A percentile compares a stretch with the other conserved stretches of the same genome.
Conservation (phyloP, 2,888 invertebrate species). For the Nezara viridula region DNA sequence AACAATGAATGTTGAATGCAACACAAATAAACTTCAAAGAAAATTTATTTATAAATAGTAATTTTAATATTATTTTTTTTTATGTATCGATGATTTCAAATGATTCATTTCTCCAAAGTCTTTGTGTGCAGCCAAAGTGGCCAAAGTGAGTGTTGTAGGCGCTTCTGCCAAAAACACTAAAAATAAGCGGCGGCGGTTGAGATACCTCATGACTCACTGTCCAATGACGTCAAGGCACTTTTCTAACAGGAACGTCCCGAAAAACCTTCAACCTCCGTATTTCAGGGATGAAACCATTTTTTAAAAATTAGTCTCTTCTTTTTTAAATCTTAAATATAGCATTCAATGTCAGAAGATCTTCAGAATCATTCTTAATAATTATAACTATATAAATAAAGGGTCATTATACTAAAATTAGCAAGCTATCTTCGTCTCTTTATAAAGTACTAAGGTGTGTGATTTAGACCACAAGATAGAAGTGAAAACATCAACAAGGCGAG, state of each 20-base stretch:
- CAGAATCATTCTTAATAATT: neutral
- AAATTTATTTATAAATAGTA: neutral
- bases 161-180: conserved; percentile 54
- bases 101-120: neutral
- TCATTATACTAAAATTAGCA: too few relatives aligned
- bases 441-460: too few relatives aligned
- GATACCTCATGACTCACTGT: conserved; percentile 51
- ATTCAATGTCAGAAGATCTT: neutral
- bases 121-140: neutral
- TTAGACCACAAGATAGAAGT: too few relatives aligned
- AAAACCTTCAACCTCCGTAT: neutral
- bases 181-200: conserved; percentile 43
- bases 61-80: neutral
- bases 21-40: neutral
- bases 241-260: neutral
- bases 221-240: conserved; percentile 10
- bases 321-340: neutral
- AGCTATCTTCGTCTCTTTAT: too few relatives aligned
- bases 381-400: too few relatives aligned
- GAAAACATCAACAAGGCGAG: too few relatives aligned
- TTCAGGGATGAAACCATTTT: neutral
- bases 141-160: neutral
- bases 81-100: neutral
- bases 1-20: neutral
- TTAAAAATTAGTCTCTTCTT: neutral